A percentile compares a stretch with the other conserved stretches of the same genome.
These are phyloP conservation scores for Ciconia stormi DNA, from an alignment of 2,113 vertebrate genomes.

Conservation along the genomic window DNA sequence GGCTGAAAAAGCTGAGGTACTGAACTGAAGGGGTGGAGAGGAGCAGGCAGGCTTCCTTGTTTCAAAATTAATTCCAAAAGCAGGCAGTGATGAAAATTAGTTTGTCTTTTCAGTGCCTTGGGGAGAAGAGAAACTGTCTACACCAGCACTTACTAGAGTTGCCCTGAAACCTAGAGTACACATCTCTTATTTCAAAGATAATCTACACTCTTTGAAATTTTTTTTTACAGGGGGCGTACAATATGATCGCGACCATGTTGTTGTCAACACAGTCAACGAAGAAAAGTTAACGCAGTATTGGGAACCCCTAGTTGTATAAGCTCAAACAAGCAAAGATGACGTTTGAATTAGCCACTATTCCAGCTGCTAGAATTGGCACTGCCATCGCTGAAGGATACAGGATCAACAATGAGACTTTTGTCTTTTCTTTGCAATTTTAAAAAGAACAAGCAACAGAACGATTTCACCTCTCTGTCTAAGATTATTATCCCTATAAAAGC, in stretches of 20 bases:
- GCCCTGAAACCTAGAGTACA: background rate
- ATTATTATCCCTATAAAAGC: background rate
- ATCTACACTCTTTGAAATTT: background rate
- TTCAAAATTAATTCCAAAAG: background rate
- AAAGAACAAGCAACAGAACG: background rate
- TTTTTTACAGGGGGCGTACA: constrained; percentile 84
- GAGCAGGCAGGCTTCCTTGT: background rate
- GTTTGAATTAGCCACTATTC: background rate
- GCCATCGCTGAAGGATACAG: background rate
- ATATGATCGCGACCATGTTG: constrained; percentile 87
- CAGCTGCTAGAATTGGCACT: background rate
- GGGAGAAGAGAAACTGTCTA: background rate
- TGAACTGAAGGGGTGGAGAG: background rate
- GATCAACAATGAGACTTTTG: background rate
- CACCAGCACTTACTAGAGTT: background rate
- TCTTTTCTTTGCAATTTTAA: background rate
- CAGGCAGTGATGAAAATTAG: background rate
- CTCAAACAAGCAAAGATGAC: background rate
- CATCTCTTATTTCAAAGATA: background rate
- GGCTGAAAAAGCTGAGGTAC: background rate
- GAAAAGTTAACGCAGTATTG: constrained; percentile 84
- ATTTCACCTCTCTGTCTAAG: background rate
- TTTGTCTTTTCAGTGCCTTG: background rate
- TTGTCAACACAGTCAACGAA: constrained; percentile 82
- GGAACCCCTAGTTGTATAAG: constrained; percentile 85